A percentile compares a stretch with the other conserved stretches of the same genome.
Conservation (phyloP, 2,888 invertebrate genomes). For the Diploptera punctata region DNA sequence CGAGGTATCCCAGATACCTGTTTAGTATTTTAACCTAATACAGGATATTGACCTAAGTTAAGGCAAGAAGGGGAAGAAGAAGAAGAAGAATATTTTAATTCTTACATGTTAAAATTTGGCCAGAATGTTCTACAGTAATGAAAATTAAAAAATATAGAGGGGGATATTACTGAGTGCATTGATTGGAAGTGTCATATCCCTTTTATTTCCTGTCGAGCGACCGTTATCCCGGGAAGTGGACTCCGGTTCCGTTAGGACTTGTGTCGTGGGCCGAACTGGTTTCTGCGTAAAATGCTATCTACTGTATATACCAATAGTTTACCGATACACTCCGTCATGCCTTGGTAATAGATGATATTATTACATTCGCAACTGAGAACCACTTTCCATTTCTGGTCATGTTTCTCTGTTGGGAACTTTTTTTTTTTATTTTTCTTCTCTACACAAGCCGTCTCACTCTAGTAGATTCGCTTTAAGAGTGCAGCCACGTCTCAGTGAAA, state of each 20-base stretch:
- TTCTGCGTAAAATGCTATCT: conserved; percentile 4
- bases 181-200: too few species aligned
- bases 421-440: too few species aligned
- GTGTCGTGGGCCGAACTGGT: neutral
- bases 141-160: too few species aligned
- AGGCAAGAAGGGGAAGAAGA: too few species aligned
- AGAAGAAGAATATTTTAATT: too few species aligned
- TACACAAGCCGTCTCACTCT: conserved; percentile 2
- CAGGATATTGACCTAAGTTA: too few species aligned
- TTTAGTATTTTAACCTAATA: too few species aligned
- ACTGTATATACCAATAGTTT: neutral
- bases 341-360: conserved; percentile 4
- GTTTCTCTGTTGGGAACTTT: neutral
- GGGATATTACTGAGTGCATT: too few species aligned
- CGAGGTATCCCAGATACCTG: too few species aligned
- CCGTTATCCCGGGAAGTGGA: conserved; percentile 2
- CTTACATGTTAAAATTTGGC: too few species aligned
- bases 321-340: neutral
- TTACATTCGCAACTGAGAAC: neutral
- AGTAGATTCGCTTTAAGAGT: neutral
- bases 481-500: conserved; percentile 7
- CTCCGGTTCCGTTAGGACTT: neutral
- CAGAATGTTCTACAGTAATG: too few species aligned
- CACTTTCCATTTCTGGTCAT: conserved; percentile 19
- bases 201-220: neutral